These are phyloP conservation scores for Enhydra lutris DNA, from an alignment of 2,113 vertebrate genomes.

Conservation along the genomic window DNA sequence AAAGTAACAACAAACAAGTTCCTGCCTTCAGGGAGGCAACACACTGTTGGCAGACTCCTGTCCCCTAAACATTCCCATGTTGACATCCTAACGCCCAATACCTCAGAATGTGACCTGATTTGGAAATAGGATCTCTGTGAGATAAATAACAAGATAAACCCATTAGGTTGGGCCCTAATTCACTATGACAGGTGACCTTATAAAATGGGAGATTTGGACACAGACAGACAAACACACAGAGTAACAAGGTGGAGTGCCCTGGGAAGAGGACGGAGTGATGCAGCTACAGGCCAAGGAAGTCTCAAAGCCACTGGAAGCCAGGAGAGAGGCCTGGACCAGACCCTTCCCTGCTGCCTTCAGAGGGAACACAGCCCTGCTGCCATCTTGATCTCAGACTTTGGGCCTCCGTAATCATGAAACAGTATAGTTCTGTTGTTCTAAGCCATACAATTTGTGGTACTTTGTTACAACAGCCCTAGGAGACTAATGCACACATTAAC, in stretches of 20 bases:
- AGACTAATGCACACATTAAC: neutral
- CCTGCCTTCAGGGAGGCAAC: neutral
- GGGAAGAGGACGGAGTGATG: too few species aligned
- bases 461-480: neutral
- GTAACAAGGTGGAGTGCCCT: accelerated
- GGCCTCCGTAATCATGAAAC: neutral
- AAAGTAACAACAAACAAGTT: neutral
- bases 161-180: neutral
- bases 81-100: neutral
- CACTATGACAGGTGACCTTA: neutral
- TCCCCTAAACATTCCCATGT: neutral
- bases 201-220: neutral
- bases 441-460: neutral
- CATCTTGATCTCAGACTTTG: neutral
- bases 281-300: neutral
- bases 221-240: neutral
- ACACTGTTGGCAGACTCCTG: neutral
- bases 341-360: accelerated
- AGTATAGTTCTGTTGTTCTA: neutral
- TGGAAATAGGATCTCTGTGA: neutral
- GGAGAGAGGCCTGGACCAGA: accelerated
- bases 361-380: accelerated
- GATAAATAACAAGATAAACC: neutral
- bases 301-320: neutral
- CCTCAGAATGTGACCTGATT: neutral